These are phyloP conservation scores for Stratiomys singularior DNA, from an alignment of 2,888 invertebrate genomes.

Conservation along the genomic window DNA sequence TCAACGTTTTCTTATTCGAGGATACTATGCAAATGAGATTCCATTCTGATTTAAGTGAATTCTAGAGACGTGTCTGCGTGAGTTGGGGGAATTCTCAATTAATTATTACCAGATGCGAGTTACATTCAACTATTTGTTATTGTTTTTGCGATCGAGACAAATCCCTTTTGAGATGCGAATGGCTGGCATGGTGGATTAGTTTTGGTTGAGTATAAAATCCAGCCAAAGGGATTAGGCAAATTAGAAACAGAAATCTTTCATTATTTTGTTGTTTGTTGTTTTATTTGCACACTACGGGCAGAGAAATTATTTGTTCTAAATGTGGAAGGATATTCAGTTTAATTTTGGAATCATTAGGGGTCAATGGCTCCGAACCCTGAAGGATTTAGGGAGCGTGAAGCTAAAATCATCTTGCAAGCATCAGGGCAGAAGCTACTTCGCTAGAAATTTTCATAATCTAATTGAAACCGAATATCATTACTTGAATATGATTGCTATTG, in stretches of 20 bases:
- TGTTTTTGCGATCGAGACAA: slow-evolving; percentile 5
- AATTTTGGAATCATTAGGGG: no score
- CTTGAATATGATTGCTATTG: no score
- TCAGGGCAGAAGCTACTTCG: no score
- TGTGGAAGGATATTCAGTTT: no score
- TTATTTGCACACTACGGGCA: no score
- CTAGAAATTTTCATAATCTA: no score
- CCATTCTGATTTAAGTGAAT: background rate
- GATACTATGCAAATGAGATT: slow-evolving; percentile 33
- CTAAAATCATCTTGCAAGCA: no score
- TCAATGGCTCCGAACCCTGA: no score
- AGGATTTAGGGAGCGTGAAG: no score
- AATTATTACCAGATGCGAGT: slow-evolving; percentile 38
- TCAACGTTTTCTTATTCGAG: slow-evolving; percentile 19
- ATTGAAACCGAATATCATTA: no score
- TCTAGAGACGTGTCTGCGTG: background rate
- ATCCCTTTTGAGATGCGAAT: background rate
- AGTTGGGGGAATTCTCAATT: slow-evolving; percentile 24
- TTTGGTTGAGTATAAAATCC: background rate
- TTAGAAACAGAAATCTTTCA: background rate
- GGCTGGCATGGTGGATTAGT: background rate
- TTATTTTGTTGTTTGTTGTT: background rate
- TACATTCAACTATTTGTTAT: slow-evolving; percentile 11
- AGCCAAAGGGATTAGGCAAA: background rate
- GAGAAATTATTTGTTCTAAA: no score